Conservation (phyloP, 2,797 vertebrate species). For the Dipus sagitta region DNA sequence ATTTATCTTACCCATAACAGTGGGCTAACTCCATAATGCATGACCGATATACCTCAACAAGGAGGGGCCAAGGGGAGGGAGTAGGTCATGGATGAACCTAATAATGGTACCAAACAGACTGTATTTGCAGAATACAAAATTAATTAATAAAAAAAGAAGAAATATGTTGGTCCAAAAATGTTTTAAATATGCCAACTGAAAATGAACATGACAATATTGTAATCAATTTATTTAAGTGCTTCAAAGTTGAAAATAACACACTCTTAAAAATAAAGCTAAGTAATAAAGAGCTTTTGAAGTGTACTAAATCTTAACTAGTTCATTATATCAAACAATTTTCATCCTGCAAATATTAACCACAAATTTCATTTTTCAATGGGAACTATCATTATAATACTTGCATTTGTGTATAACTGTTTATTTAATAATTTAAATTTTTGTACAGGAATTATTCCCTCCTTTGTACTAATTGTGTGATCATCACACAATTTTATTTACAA, state of each 20-base stretch:
- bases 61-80: too few relatives aligned
- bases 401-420: not conserved
- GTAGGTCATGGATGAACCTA: too few relatives aligned
- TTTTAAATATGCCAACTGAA: conserved; percentile 11
- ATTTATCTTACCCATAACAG: too few relatives aligned
- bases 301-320: conserved; percentile 2
- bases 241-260: not conserved
- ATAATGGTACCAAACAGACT: too few relatives aligned
- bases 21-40: too few relatives aligned
- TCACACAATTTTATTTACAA: not conserved
- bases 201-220: not conserved
- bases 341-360: not conserved
- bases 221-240: conserved; percentile 3
- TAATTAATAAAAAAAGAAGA: too few relatives aligned
- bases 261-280: conserved; percentile 25
- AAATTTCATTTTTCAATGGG: not conserved
- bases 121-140: too few relatives aligned
- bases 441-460: not conserved
- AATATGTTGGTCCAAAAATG: conserved; percentile 34
- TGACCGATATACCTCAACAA: too few relatives aligned
- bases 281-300: not conserved
- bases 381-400: not conserved
- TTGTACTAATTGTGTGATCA: not conserved
- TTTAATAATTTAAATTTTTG: not conserved
- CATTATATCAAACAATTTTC: not conserved